phyloP scores from a whole-genome alignment of 1,140 invertebrate genomes.

The Drosophila pachea region DNA sequence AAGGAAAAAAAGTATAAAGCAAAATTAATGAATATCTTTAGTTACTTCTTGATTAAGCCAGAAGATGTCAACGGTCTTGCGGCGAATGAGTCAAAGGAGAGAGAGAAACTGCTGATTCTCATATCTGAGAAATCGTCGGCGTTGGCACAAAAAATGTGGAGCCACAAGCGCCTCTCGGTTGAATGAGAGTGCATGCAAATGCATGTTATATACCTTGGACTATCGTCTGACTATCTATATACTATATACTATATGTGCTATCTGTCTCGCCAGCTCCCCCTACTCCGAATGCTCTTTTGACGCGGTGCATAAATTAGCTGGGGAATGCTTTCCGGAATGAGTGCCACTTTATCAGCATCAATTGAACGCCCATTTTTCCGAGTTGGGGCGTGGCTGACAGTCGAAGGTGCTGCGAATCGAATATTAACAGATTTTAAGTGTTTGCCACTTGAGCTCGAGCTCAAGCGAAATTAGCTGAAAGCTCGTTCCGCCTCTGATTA shows the following conservation, averaged over 20 bases:
- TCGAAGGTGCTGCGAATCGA: slow-evolving; percentile 17
- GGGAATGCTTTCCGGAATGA: slow-evolving; percentile 63
- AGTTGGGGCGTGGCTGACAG: neutral
- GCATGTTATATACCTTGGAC: neutral
- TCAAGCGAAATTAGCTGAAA: slow-evolving; percentile 21
- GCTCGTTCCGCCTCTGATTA: too few relatives aligned
- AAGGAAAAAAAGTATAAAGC: neutral
- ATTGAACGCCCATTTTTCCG: slow-evolving; percentile 12
- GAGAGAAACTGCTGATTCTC: slow-evolving; percentile 72
- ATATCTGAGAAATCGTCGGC: slow-evolving; percentile 68
- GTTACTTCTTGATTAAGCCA: neutral
- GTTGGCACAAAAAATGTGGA: slow-evolving; percentile 57
- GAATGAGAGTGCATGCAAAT: slow-evolving; percentile 67
- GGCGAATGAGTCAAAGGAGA: slow-evolving; percentile 46
- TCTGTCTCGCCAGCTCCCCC: slow-evolving; percentile 19
- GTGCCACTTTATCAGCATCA: slow-evolving; percentile 52
- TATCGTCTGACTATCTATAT: neutral
- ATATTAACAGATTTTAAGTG: slow-evolving; percentile 10
- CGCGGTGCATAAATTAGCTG: slow-evolving; percentile 72
- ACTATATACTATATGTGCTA: slow-evolving; percentile 26
- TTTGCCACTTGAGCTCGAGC: slow-evolving; percentile 33
- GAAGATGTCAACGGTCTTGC: neutral
- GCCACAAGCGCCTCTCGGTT: slow-evolving; percentile 56
- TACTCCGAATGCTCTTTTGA: slow-evolving; percentile 54
- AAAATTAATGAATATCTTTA: neutral